Evolutionary conservation across 2,888 invertebrate species (phyloP).

Genomic region (Peribatodes rhomboidaria): DNA sequence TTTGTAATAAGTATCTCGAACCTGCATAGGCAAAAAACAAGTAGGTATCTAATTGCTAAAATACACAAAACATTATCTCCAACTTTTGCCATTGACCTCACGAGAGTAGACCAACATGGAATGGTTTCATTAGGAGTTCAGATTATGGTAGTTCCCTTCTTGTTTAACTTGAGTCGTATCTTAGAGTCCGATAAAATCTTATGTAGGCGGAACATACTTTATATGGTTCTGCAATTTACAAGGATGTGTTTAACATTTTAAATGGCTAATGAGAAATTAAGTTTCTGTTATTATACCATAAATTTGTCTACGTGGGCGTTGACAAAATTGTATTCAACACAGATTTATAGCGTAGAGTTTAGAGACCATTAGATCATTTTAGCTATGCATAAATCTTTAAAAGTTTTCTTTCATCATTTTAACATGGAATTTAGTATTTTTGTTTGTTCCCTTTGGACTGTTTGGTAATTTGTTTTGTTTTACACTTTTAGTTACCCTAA

Average conservation of each 20-base stretch:
- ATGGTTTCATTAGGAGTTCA: conserved; percentile 28
- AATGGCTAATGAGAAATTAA: conserved; percentile 33
- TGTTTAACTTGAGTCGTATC: conserved; percentile 19
- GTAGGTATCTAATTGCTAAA: background rate
- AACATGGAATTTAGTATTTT: no score
- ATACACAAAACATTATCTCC: conserved; percentile 1
- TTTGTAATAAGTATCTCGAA: no score
- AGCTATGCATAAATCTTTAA: background rate
- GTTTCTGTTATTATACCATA: conserved; percentile 23
- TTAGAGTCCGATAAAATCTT: conserved; percentile 39
- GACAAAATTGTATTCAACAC: conserved; percentile 19
- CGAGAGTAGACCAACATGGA: conserved; percentile 20
- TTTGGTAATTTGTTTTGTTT: background rate
- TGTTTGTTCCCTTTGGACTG: no score
- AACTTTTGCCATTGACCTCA: conserved; percentile 39
- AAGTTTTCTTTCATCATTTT: background rate
- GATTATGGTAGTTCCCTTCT: conserved; percentile 22
- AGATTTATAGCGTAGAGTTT: conserved; percentile 8
- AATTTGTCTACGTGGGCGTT: conserved; percentile 25
- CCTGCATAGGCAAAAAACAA: no score
- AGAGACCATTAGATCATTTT: conserved; percentile 4
- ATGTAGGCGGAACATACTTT: conserved; percentile 40
- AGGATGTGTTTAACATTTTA: conserved; percentile 30
- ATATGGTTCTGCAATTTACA: conserved; percentile 34
- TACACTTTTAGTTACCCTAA: conserved; percentile 24